Conservation (phyloP, 2,888 invertebrate genomes). For the Leucania comma region DNA sequence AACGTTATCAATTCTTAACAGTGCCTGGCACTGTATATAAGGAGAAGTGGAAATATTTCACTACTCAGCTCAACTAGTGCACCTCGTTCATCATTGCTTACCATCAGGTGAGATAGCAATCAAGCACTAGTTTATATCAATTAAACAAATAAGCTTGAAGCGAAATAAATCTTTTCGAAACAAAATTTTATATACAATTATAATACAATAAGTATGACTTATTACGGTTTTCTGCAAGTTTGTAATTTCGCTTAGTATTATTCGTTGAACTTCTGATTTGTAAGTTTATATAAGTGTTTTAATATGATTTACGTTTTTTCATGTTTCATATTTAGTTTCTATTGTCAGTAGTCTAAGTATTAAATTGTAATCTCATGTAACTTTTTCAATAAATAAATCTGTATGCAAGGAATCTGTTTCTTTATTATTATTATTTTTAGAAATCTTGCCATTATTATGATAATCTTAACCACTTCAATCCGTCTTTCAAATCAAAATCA, state of each 20-base stretch:
- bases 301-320: not conserved
- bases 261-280: too few relatives aligned
- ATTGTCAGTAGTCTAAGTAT: not conserved
- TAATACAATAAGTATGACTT: not conserved
- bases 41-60: not conserved
- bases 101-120: too few relatives aligned
- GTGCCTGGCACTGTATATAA: slow-evolving; percentile 26
- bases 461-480: not conserved
- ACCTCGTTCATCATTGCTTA: too few relatives aligned
- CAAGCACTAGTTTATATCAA: too few relatives aligned
- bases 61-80: too few relatives aligned
- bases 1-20: not conserved
- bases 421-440: not conserved
- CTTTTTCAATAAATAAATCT: slow-evolving; percentile 3
- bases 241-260: too few relatives aligned
- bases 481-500: not conserved
- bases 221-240: not conserved
- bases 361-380: not conserved
- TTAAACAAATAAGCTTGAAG: not conserved
- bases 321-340: not conserved
- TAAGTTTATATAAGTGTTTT: not conserved
- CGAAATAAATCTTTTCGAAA: not conserved
- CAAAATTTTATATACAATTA: too few relatives aligned
- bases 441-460: not conserved
- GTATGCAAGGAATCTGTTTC: not conserved